A percentile compares a stretch with the other conserved stretches of the same genome.
These are phyloP conservation scores for Lamprologus ornatipinnis DNA, from an alignment of 2,113 vertebrate species.

Conservation along the genomic window DNA sequence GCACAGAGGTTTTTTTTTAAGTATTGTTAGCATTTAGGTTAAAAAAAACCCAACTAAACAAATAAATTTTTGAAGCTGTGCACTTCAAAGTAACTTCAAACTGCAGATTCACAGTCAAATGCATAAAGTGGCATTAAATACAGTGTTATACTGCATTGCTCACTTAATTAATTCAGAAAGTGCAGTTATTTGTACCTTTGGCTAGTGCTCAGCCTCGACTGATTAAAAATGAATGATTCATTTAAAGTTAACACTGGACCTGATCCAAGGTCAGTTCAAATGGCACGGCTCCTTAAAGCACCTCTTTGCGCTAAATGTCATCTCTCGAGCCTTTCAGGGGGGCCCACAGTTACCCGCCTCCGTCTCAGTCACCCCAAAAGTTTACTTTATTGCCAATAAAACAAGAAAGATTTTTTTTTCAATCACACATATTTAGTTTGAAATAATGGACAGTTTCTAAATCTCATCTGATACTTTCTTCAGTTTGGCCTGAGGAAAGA, in stretches of 20 bases:
- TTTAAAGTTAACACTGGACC: not conserved
- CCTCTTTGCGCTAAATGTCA: not conserved
- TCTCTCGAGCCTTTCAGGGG: slow-evolving; percentile 19
- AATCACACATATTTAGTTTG: not conserved
- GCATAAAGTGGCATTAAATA: not conserved
- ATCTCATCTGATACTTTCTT: not conserved
- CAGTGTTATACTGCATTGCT: not conserved
- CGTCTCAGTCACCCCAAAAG: slow-evolving; percentile 3
- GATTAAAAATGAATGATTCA: not conserved
- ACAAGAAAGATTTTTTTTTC: not conserved
- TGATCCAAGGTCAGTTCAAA: not conserved
- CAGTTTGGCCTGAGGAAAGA: not conserved
- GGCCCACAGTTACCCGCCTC: slow-evolving; percentile 24
- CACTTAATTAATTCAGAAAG: not conserved
- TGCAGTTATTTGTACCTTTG: not conserved
- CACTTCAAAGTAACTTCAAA: not conserved
- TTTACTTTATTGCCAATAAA: not conserved
- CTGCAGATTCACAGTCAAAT: not conserved
- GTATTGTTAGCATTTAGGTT: not conserved
- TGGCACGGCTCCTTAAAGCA: not conserved
- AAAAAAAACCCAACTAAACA: not conserved
- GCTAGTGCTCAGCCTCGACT: not conserved
- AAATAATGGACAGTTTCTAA: not conserved
- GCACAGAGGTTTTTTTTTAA: too few relatives aligned
- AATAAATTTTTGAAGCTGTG: not conserved